These are phyloP conservation scores for Lota lota DNA, from an alignment of 2,113 vertebrate genomes.

Conservation along the genomic window DNA sequence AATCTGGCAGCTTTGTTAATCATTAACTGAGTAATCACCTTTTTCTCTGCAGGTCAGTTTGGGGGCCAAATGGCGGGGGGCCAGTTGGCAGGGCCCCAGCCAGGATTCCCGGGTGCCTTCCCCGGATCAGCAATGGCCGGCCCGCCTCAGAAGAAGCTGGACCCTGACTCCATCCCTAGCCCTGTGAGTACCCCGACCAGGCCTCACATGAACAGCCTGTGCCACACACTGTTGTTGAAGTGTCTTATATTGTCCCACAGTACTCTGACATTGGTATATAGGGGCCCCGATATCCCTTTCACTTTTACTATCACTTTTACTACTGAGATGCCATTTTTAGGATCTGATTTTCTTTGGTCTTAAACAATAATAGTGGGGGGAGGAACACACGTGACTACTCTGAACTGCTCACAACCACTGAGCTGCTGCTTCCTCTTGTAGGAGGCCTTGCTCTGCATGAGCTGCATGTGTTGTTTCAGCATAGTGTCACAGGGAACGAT, in stretches of 20 bases:
- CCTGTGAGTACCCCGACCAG: conserved; percentile 74
- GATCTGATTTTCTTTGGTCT: no score
- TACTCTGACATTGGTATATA: background rate
- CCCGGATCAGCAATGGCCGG: conserved; percentile 77
- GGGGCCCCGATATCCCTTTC: no score
- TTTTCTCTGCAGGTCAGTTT: conserved; percentile 69
- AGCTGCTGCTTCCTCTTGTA: no score
- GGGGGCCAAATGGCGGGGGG: conserved; percentile 81
- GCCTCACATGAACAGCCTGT: background rate
- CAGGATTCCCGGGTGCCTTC: conserved; percentile 80
- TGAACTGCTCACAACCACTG: no score
- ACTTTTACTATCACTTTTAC: no score
- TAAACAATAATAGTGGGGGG: no score
- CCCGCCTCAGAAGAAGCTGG: conserved; percentile 87
- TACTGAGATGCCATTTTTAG: no score
- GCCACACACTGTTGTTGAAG: background rate
- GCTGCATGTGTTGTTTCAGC: no score
- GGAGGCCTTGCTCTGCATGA: no score
- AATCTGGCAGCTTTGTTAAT: background rate
- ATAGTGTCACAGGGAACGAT: no score
- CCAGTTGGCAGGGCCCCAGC: conserved; percentile 77
- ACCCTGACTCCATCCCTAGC: conserved; percentile 89
- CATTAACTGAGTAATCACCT: background rate
- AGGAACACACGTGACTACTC: no score
- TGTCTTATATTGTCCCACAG: background rate